Percentiles rank a stretch among this genome's conserved stretches.
Conservation (phyloP, 2,888 invertebrate species). For the Carpatolechia fugitivella region DNA sequence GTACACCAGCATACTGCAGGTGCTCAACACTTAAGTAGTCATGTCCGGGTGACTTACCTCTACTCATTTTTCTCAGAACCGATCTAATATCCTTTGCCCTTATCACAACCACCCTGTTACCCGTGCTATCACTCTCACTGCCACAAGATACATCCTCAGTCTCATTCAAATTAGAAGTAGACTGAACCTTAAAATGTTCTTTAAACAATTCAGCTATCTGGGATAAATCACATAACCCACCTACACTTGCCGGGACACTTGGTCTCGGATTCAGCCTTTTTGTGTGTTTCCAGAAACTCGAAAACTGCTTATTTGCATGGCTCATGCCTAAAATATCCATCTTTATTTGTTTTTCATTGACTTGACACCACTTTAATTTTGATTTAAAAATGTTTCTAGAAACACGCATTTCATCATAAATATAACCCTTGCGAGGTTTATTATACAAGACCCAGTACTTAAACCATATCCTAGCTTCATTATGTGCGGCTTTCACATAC, state of each 20-base stretch:
- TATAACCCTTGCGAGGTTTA: neutral
- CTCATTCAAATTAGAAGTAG: neutral
- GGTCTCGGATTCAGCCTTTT: constrained; percentile 17
- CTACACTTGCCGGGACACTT: constrained; percentile 14
- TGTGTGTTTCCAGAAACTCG: constrained; percentile 22
- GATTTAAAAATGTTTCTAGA: too few relatives aligned
- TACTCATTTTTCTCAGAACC: too few relatives aligned
- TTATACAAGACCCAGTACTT: neutral
- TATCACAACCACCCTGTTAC: too few relatives aligned
- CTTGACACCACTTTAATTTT: too few relatives aligned
- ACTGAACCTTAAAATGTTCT: neutral
- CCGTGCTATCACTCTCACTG: too few relatives aligned
- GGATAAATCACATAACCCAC: neutral
- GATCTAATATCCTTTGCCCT: too few relatives aligned
- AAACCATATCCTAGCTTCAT: constrained; percentile 7
- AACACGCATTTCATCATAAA: constrained; percentile 12
- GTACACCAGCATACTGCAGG: constrained; percentile 13
- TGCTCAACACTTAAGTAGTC: too few relatives aligned
- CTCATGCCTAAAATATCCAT: too few relatives aligned
- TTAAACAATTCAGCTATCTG: neutral
- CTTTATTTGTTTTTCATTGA: too few relatives aligned
- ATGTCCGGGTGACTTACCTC: too few relatives aligned
- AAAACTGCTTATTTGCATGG: too few relatives aligned
- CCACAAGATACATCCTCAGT: too few relatives aligned
- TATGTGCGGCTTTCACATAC: constrained; percentile 6